phyloP scores from a whole-genome alignment of 2,113 vertebrate genomes.

The Narcine bancroftii region DNA sequence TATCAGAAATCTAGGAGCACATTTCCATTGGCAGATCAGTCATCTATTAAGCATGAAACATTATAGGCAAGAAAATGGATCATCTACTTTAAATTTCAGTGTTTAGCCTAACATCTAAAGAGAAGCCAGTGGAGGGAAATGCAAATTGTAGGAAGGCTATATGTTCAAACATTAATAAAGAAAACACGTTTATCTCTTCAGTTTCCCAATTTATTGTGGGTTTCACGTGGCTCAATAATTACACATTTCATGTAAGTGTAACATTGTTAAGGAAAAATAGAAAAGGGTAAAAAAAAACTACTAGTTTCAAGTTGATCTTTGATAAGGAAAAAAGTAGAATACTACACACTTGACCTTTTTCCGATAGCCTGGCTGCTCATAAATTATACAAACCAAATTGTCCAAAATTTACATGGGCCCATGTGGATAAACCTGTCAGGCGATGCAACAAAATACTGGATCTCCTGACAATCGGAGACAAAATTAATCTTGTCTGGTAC shows the following conservation, averaged over 20 bases:
- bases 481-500: constrained; percentile 55
- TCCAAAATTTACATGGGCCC: constrained; percentile 38
- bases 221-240: background rate
- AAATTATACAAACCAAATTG: constrained; percentile 38
- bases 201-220: background rate
- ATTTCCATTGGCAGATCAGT: background rate
- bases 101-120: background rate
- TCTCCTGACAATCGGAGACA: constrained; percentile 44
- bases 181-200: background rate
- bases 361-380: constrained; percentile 33
- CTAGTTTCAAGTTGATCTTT: constrained; percentile 36
- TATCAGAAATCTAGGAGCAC: background rate
- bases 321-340: constrained; percentile 37
- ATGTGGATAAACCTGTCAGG: constrained; percentile 46
- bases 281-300: background rate
- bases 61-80: background rate
- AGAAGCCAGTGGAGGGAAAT: background rate
- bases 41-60: background rate
- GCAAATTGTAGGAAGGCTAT: background rate
- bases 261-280: constrained; percentile 24
- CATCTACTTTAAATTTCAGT: background rate
- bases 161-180: background rate
- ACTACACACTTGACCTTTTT: constrained; percentile 34
- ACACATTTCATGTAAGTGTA: background rate
- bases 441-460: constrained; percentile 42